Evolutionary conservation across 2,113 vertebrate species (phyloP), one percentile per base, ranked within the genome.

Genomic region (Oreotrochilus melanogaster): DNA sequence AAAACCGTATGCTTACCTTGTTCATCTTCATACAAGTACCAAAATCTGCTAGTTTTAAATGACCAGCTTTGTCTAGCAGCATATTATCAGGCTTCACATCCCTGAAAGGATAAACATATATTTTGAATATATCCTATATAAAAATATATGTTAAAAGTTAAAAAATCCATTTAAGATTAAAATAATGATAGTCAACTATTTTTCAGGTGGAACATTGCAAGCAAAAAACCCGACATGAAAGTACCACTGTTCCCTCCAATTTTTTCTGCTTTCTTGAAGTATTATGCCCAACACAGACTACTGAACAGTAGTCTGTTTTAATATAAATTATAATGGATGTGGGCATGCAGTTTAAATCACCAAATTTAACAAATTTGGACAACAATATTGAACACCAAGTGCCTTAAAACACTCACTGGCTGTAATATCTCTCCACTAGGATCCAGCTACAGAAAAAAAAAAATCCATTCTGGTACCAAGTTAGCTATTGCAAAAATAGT

Each of bases 1-100:
- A 58, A 73, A 95, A 94, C 37, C 16, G 56, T 62, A 75, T 61
- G 92, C 86, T 95, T 98, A 99, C 99, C 99, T 99, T 99, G 96
- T 99, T 99, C 99, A 99, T 99, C 98, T 99, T 99, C 99, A 99
- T 99, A 96, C 99, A 99, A 98, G 99, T 99, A 97, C 99, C 99
- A 98, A 99, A 99, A 97, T 99, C 99, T 81, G 99, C 99, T 96
- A 99, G 98, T 98, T 99, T 99, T 97, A 99, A 98, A 98, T 99
- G 99, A 92, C 99, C 99, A 94, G 98, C 97, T 98, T 99, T 99
- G 98, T 99, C 99, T 91, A 99, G 98, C 98, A 99, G 98, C 99
- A 99, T 99, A 97, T 99, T 99, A 97, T 99, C 99, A 94, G 99
- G 99, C 95, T 99, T 99, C 97, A 99, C 99, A 95, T 99, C 99